Percentiles rank a stretch among this genome's conserved stretches.
These are phyloP conservation scores for Drosophila melanocephala DNA, from an alignment of 2,888 invertebrate genomes.

Conservation along the genomic window DNA sequence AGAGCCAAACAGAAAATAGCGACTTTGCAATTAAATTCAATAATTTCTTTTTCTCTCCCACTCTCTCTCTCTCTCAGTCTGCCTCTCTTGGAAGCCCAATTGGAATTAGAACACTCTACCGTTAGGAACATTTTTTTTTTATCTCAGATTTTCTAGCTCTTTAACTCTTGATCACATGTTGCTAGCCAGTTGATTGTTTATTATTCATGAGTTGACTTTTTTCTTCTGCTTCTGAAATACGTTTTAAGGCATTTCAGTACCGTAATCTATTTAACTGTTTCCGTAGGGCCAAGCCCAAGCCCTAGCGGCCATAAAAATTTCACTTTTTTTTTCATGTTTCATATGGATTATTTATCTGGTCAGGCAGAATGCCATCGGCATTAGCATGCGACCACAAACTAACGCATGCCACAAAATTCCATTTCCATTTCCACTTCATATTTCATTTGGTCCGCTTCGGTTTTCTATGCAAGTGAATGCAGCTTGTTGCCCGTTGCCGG, in stretches of 20 bases:
- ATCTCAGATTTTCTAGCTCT: constrained; percentile 7
- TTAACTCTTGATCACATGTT: constrained; percentile 28
- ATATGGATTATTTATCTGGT: constrained; percentile 15
- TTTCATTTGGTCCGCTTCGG: constrained; percentile 24
- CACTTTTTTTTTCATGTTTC: constrained; percentile 48
- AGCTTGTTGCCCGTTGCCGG: constrained; percentile 17
- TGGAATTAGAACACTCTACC: constrained; percentile 66
- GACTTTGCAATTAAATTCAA: constrained; percentile 41
- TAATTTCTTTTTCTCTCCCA: constrained; percentile 10
- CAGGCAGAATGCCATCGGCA: constrained; percentile 40
- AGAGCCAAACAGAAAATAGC: constrained; percentile 8
- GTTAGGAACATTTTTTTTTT: constrained; percentile 52
- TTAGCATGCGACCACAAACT: constrained; percentile 24
- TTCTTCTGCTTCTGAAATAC: not conserved
- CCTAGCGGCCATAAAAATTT: constrained; percentile 46
- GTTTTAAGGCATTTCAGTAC: constrained; percentile 53
- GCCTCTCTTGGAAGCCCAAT: not conserved
- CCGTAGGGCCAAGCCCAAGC: constrained; percentile 25
- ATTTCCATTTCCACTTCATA: constrained; percentile 21
- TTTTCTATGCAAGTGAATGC: constrained; percentile 48
- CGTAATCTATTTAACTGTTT: constrained; percentile 76
- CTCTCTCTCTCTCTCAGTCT: not conserved
- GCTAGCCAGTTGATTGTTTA: constrained; percentile 30
- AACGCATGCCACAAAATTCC: constrained; percentile 26
- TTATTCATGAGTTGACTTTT: constrained; percentile 57